Percentiles rank a stretch among this genome's conserved stretches.
phyloP scores from a whole-genome alignment of 2,888 invertebrate species.

The Erynnis tages region DNA sequence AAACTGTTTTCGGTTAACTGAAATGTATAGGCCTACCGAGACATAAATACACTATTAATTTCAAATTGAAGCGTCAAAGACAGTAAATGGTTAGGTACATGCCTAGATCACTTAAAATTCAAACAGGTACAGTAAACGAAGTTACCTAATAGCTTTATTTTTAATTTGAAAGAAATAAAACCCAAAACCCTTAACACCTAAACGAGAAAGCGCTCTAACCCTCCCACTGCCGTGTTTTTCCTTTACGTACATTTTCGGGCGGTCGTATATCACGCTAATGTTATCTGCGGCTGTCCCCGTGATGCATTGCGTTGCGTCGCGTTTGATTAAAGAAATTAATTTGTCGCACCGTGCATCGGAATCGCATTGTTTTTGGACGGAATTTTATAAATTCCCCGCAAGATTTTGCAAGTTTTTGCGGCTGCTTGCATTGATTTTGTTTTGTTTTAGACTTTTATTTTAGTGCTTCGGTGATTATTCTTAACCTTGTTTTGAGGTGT shows the following conservation, averaged over 20 bases:
- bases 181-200: neutral
- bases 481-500: slow-evolving; percentile 24
- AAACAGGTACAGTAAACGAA: no score
- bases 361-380: slow-evolving; percentile 39
- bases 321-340: slow-evolving; percentile 78
- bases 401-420: slow-evolving; percentile 10
- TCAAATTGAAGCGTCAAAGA: no score
- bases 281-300: slow-evolving; percentile 71
- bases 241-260: slow-evolving; percentile 53
- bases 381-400: slow-evolving; percentile 25
- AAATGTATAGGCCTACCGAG: no score
- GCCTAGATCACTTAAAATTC: no score
- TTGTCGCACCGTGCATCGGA: slow-evolving; percentile 56
- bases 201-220: slow-evolving; percentile 30
- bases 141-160: no score
- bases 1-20: no score
- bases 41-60: no score
- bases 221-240: slow-evolving; percentile 44
- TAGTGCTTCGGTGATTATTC: slow-evolving; percentile 9
- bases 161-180: neutral
- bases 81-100: no score
- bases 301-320: slow-evolving; percentile 70
- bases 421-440: neutral
- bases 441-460: slow-evolving; percentile 12
- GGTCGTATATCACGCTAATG: slow-evolving; percentile 72